phyloP scores from a whole-genome alignment of 2,113 vertebrate genomes.

The Crotalus helleri region DNA sequence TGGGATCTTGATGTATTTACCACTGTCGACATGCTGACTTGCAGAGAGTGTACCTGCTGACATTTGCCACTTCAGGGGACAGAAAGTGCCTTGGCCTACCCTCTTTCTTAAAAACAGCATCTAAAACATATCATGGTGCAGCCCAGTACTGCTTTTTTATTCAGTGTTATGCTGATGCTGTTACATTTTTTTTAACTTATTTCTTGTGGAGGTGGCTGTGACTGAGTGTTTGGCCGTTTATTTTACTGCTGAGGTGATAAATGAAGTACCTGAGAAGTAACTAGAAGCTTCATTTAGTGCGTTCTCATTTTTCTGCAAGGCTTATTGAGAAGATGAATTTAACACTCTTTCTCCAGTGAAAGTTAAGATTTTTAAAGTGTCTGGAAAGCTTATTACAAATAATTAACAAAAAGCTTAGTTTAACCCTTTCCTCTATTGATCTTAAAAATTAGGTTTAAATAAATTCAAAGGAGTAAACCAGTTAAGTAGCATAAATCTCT shows the following conservation, averaged over 20 bases:
- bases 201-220: background rate
- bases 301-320: background rate
- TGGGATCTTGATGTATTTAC: background rate
- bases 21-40: too few species aligned
- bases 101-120: background rate
- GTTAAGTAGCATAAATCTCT: conserved; percentile 29
- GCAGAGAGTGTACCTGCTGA: background rate
- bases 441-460: conserved; percentile 46
- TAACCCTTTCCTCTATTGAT: background rate
- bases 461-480: conserved; percentile 26
- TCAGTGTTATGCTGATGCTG: background rate
- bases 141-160: background rate
- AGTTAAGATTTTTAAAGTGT: background rate
- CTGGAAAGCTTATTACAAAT: background rate
- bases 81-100: background rate
- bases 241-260: background rate
- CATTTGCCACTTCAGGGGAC: background rate
- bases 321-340: conserved; percentile 21
- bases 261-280: background rate
- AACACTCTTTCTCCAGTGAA: background rate
- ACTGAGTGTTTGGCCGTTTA: background rate
- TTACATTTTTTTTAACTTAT: background rate
- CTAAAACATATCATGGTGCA: background rate
- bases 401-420: background rate
- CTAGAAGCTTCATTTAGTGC: background rate